Evolutionary conservation across 2,797 vertebrate genomes (phyloP).

Genomic region (Gallirallus australis): DNA sequence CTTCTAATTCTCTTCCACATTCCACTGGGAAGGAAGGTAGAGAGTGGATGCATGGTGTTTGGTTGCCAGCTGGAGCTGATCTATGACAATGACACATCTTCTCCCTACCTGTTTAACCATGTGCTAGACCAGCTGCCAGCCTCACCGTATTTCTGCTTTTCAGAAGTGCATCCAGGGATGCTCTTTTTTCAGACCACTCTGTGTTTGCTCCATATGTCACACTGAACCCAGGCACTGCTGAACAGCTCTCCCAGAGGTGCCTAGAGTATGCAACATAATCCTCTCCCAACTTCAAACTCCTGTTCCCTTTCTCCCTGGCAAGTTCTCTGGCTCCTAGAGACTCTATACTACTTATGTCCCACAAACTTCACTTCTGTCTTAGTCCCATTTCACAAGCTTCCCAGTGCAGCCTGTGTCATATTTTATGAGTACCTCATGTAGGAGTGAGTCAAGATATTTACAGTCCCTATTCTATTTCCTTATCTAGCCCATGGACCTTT

Average conservation of each 20-base stretch:
- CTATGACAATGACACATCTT: neutral
- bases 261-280: accelerated
- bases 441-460: neutral
- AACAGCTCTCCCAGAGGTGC: neutral
- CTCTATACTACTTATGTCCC: neutral
- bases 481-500: neutral
- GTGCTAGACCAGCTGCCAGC: neutral
- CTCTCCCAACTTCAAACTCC: neutral
- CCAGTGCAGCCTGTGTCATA: neutral
- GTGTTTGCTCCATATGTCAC: neutral
- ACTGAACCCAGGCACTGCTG: accelerated
- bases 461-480: neutral
- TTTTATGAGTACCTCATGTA: neutral
- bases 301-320: neutral
- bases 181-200: neutral
- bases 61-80: too few relatives aligned
- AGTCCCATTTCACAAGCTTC: accelerated
- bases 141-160: neutral
- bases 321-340: neutral
- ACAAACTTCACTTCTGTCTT: neutral
- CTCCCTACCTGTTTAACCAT: neutral
- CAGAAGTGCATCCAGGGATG: neutral
- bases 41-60: too few relatives aligned
- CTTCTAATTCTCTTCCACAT: too few relatives aligned
- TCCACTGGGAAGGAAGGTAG: too few relatives aligned